phyloP scores from a whole-genome alignment of 2,113 vertebrate genomes.

The Leptobrachium ailaonicum region DNA sequence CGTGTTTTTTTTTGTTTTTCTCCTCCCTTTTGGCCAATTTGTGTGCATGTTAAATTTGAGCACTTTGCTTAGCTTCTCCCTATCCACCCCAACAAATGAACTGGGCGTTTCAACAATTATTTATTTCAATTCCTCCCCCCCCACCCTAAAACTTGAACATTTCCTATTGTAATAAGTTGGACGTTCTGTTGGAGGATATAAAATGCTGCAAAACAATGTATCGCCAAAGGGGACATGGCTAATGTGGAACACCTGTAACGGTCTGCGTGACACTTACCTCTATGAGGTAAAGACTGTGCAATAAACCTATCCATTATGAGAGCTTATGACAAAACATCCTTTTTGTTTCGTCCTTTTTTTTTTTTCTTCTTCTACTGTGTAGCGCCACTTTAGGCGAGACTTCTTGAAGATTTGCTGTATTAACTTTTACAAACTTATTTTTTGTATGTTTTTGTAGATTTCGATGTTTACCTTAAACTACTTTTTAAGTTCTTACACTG shows the following conservation, averaged over 20 bases:
- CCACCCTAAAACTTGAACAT: constrained; percentile 16
- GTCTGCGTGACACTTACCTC: constrained; percentile 75
- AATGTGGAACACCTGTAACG: constrained; percentile 60
- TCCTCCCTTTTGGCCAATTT: constrained; percentile 47
- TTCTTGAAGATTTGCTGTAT: constrained; percentile 62
- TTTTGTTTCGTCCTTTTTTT: constrained; percentile 65
- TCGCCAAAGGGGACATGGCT: constrained; percentile 46
- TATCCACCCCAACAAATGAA: constrained; percentile 53
- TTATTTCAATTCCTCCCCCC: constrained; percentile 66
- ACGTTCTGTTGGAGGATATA: constrained; percentile 56
- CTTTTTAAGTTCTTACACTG: constrained; percentile 76
- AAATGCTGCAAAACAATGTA: constrained; percentile 63
- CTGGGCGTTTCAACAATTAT: constrained; percentile 65
- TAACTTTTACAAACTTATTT: constrained; percentile 47
- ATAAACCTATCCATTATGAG: constrained; percentile 78
- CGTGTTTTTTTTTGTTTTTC: constrained; percentile 49
- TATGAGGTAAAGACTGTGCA: constrained; percentile 87
- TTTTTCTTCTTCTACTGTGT: constrained; percentile 73
- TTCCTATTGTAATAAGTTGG: constrained; percentile 55
- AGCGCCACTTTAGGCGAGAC: constrained; percentile 69
- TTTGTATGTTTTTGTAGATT: constrained; percentile 53
- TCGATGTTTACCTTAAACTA: constrained; percentile 68
- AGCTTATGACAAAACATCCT: constrained; percentile 78
- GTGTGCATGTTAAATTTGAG: constrained; percentile 57
- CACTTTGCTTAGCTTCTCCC: constrained; percentile 60